phyloP scores from a whole-genome alignment of 2,888 invertebrate species.

The Lissocephala sabroskyi region DNA sequence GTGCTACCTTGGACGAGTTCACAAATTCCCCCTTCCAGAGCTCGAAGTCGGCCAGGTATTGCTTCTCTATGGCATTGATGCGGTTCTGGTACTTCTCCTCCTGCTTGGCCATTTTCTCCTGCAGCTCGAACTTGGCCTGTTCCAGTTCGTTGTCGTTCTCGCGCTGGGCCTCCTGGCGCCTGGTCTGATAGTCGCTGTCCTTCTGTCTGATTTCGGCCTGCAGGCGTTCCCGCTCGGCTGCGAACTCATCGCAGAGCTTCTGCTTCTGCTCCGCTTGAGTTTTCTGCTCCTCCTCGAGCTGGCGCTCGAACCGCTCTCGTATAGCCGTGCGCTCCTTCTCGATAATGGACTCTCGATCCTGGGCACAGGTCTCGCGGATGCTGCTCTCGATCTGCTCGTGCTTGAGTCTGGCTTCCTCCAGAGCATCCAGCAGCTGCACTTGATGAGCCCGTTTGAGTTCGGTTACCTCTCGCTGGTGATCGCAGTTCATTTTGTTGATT shows the following conservation, averaged over 20 bases:
- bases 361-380: conserved; percentile 76
- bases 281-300: conserved; percentile 75
- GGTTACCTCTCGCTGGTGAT: conserved; percentile 79
- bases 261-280: conserved; percentile 75
- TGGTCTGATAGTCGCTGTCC: conserved; percentile 69
- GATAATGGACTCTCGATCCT: conserved; percentile 78
- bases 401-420: conserved; percentile 78
- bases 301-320: conserved; percentile 75
- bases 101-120: conserved; percentile 74
- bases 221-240: conserved; percentile 72
- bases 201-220: conserved; percentile 72
- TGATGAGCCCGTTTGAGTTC: conserved; percentile 75
- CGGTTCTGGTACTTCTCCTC: conserved; percentile 74
- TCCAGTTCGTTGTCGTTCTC: conserved; percentile 74
- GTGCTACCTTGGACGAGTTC: conserved; percentile 70
- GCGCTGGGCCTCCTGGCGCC: conserved; percentile 70
- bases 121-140: conserved; percentile 73
- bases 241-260: conserved; percentile 73
- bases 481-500: conserved; percentile 83
- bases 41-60: conserved; percentile 77
- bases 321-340: conserved; percentile 77
- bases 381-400: conserved; percentile 77
- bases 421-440: conserved; percentile 80
- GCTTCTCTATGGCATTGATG: conserved; percentile 75
- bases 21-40: conserved; percentile 77